Percentiles rank a stretch among this genome's conserved stretches.
Conservation (phyloP, 2,888 invertebrate genomes). For the Ophonus ardosiacus region DNA sequence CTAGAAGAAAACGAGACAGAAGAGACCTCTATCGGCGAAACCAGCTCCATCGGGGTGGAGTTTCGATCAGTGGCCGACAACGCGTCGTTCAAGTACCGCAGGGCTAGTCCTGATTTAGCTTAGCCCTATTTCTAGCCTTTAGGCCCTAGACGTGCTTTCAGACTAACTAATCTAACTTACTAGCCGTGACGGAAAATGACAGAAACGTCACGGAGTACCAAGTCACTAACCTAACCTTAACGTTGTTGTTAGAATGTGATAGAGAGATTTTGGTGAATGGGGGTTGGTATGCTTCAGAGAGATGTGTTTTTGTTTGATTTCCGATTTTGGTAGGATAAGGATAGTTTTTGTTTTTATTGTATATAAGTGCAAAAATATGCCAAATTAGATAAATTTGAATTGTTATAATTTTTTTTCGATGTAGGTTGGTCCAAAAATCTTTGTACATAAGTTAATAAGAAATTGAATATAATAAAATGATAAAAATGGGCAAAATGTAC, state of each 20-base stretch:
- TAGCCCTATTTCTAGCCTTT: conserved; percentile 63
- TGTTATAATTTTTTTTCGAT: no score
- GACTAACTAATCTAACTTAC: conserved; percentile 5
- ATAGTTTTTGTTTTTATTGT: no score
- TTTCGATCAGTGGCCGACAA: conserved; percentile 73
- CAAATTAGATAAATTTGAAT: no score
- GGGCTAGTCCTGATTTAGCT: conserved; percentile 72
- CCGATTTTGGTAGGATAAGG: no score
- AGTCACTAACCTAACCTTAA: conserved; percentile 43
- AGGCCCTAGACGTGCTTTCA: background rate
- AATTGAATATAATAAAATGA: no score
- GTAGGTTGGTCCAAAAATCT: no score
- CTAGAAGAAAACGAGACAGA: conserved; percentile 75
- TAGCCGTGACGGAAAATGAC: background rate
- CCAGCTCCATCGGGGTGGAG: conserved; percentile 72
- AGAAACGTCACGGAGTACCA: conserved; percentile 5
- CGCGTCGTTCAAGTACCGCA: conserved; percentile 73
- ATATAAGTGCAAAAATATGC: no score
- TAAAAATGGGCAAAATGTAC: no score
- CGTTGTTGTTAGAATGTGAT: conserved; percentile 6
- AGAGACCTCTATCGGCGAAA: conserved; percentile 72
- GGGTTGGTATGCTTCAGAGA: background rate
- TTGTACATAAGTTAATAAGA: no score
- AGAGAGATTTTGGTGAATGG: background rate
- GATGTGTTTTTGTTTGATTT: background rate